Evolutionary conservation across 2,888 invertebrate species (phyloP), one percentile per base, ranked within the genome.

Genomic region (Baccha elongata): DNA sequence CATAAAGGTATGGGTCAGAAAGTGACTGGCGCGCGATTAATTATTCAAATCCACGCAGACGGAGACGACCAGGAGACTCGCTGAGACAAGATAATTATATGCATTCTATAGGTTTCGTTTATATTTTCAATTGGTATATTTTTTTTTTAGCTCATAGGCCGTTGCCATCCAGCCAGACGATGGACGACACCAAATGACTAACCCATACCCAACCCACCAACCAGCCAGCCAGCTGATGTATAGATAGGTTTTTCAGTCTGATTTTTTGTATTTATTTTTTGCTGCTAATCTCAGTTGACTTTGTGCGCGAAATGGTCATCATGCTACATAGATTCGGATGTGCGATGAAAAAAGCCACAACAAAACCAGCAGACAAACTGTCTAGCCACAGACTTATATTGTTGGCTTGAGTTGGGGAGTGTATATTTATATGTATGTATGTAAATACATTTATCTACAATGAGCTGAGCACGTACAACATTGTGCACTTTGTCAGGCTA

Each of bases 1-100:
- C n/a, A 60, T 13, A 6, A 6, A 53, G 35, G 46, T 32, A 68
- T 69, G 44, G 64, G 48, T 58, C 71, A 58, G 62, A 75, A 81
- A 83, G 62, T 83, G 83, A 72, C 72, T 83, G 83, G 83, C 83
- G 67, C 72, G 78, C 87, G 87, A 88, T 89, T 89, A 89, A 89
- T 89, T 89, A 89, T 89, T 89, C 88, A 89, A 89, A 89, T 88
- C 88, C 89, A 89, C 87, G 89, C 89, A 88, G 88, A 42, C 72
- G 53, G 11, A 13, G 50, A 40, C 26, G 50, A 52, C 21, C 53
- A 13, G 50, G 35, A 37, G 50, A 52, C 21, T 55, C 53, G 50
- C 76, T 50, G 60, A 42, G 67, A 81, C 86, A 86, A 87, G 88
- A 89, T 89, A 89, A 89, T 89, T 88, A 87, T 88, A 89, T 89